These are phyloP conservation scores for Lasioglossum zephyrum DNA, from an alignment of 2,888 invertebrate genomes.

Conservation along the genomic window DNA sequence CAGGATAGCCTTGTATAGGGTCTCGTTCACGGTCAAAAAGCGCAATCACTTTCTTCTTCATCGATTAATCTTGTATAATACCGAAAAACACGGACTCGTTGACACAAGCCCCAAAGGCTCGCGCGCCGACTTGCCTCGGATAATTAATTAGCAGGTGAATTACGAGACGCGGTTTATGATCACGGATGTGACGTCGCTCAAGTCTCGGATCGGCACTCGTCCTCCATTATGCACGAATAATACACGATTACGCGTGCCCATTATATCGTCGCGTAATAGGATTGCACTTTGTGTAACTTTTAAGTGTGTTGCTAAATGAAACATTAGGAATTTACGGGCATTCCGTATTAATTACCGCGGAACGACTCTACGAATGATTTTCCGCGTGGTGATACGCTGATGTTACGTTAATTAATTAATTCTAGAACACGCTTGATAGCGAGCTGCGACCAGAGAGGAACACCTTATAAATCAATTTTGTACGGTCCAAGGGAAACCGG, in stretches of 20 bases:
- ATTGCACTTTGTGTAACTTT: neutral
- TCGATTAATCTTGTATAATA: constrained; percentile 66
- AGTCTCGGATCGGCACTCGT: neutral
- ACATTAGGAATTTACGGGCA: neutral
- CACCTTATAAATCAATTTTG: neutral
- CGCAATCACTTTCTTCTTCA: constrained; percentile 54
- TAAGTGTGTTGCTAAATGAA: neutral
- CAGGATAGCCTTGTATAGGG: constrained; percentile 63
- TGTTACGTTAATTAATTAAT: neutral
- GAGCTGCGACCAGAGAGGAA: neutral
- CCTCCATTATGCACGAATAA: neutral
- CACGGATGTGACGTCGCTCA: neutral
- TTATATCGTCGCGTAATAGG: neutral
- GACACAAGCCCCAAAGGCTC: neutral
- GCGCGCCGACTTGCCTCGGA: neutral
- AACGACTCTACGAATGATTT: neutral
- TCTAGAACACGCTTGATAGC: neutral
- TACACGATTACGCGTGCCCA: neutral
- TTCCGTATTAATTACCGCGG: neutral
- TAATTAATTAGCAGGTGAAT: constrained; percentile 5
- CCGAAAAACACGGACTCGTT: constrained; percentile 24
- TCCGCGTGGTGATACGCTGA: neutral
- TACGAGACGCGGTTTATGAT: neutral
- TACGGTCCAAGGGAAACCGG: neutral
- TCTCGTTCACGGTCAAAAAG: constrained; percentile 53